A percentile compares a stretch with the other conserved stretches of the same genome.
Conservation (phyloP, 1,140 invertebrate genomes). For the Colletes latitarsis region DNA sequence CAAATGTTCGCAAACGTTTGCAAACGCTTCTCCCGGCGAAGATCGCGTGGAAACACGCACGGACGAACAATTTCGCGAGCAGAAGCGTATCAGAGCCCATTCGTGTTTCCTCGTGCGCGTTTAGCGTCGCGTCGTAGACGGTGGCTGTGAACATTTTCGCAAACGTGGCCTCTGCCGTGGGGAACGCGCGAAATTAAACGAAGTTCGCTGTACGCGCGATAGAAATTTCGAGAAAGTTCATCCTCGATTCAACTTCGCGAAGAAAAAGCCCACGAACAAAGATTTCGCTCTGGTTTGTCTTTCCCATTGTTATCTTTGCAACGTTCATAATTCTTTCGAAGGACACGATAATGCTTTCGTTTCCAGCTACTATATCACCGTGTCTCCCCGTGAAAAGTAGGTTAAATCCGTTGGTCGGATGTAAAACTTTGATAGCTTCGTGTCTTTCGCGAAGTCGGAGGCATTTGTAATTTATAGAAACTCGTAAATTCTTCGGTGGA, state of each 20-base stretch:
- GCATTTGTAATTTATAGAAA: too few relatives aligned
- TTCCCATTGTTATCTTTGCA: too few relatives aligned
- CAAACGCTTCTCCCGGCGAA: constrained; percentile 19
- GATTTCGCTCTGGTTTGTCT: neutral
- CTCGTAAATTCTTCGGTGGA: too few relatives aligned
- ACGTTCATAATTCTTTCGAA: too few relatives aligned
- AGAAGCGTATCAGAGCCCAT: constrained; percentile 29
- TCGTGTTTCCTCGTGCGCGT: constrained; percentile 33
- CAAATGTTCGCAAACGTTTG: neutral
- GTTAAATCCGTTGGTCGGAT: too few relatives aligned
- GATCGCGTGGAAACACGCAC: constrained; percentile 10
- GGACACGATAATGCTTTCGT: too few relatives aligned
- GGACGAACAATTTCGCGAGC: constrained; percentile 35
- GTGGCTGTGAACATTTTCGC: constrained; percentile 31
- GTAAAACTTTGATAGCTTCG: neutral
- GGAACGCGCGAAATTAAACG: constrained; percentile 30
- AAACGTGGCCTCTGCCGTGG: constrained; percentile 13
- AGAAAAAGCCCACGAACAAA: too few relatives aligned
- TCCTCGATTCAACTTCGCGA: neutral
- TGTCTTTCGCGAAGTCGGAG: too few relatives aligned
- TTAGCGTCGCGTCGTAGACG: constrained; percentile 6
- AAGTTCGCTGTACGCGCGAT: constrained; percentile 1
- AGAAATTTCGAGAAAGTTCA: constrained; percentile 27
- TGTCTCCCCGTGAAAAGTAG: neutral
- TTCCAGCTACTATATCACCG: neutral